These are phyloP conservation scores for Speoplatyrhinus poulsoni DNA, from an alignment of 2,113 vertebrate genomes.

Conservation along the genomic window DNA sequence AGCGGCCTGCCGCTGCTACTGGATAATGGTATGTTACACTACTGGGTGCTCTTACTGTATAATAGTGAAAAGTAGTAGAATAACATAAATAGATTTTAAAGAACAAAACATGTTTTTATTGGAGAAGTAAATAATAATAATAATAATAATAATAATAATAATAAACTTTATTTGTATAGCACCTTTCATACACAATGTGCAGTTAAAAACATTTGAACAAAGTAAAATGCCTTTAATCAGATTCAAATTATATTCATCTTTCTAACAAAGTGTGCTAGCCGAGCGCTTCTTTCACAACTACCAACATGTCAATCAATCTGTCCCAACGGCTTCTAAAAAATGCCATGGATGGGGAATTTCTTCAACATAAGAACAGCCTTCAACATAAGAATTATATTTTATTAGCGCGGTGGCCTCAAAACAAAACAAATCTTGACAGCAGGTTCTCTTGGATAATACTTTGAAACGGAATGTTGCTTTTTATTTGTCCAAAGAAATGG, in stretches of 20 bases:
- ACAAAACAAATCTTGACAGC: constrained; percentile 52
- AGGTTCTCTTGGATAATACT: constrained; percentile 54
- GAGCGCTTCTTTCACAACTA: constrained; percentile 16
- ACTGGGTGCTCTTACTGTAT: neutral
- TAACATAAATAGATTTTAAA: constrained; percentile 34
- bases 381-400: constrained; percentile 18
- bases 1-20: no score
- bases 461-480: constrained; percentile 46
- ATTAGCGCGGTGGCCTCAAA: constrained; percentile 48
- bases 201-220: no score
- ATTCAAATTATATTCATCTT: constrained; percentile 17
- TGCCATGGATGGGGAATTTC: constrained; percentile 44
- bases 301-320: constrained; percentile 31
- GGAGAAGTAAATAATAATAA: no score
- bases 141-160: no score
- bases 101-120: constrained; percentile 3
- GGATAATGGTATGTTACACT: neutral
- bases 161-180: no score
- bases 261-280: constrained; percentile 9
- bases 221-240: constrained; percentile 16
- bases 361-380: no score
- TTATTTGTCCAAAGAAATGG: constrained; percentile 33
- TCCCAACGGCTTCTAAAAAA: constrained; percentile 50
- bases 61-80: constrained; percentile 30
- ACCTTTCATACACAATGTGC: no score